These are phyloP conservation scores for Gorsachius goisagi DNA, from an alignment of 2,113 vertebrate genomes.

Conservation along the genomic window DNA sequence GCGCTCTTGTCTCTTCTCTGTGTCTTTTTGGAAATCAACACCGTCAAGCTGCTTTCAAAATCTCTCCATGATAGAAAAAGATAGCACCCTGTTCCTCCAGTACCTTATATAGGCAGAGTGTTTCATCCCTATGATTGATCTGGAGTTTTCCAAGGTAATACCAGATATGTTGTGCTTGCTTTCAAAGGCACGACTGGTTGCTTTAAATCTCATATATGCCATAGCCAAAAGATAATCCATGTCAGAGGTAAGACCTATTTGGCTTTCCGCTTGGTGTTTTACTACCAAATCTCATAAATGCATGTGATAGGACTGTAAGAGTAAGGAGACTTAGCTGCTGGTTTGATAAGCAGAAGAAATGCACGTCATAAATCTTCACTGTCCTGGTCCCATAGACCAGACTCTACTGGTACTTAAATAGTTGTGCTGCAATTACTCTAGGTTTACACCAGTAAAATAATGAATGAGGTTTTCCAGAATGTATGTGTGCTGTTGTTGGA, in stretches of 20 bases:
- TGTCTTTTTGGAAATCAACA: not conserved
- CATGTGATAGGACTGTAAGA: not conserved
- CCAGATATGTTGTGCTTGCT: not conserved
- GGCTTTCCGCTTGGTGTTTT: not conserved
- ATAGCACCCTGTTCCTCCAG: not conserved
- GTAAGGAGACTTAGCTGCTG: not conserved
- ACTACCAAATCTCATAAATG: not conserved
- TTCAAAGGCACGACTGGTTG: not conserved
- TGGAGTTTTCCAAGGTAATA: not conserved
- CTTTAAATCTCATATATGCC: not conserved
- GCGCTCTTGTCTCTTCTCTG: accelerated
- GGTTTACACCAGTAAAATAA: not conserved
- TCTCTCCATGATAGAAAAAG: not conserved
- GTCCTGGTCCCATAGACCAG: not conserved
- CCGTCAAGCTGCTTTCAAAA: not conserved
- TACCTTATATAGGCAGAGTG: not conserved
- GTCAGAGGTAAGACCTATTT: not conserved
- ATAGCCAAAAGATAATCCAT: not conserved
- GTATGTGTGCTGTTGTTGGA: not conserved
- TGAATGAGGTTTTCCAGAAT: not conserved
- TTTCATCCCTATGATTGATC: not conserved
- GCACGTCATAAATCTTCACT: not conserved
- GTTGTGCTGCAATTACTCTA: not conserved
- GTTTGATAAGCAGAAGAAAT: not conserved
- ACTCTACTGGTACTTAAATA: not conserved